phyloP scores from a whole-genome alignment of 1,140 invertebrate genomes.

The Drosophila subobscura region DNA sequence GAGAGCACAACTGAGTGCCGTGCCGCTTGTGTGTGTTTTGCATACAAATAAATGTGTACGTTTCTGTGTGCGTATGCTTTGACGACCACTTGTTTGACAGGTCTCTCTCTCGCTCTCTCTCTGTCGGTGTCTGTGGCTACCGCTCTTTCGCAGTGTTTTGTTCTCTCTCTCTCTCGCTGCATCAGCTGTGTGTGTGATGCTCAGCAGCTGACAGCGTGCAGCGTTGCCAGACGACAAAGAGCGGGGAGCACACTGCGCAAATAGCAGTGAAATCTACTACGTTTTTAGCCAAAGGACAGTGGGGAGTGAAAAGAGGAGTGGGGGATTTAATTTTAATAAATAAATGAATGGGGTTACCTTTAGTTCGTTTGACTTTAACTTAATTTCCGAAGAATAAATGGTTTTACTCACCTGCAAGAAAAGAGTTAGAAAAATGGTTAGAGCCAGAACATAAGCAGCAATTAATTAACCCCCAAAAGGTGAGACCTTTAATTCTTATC shows the following conservation, averaged over 20 bases:
- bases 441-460: conserved; percentile 7
- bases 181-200: conserved; percentile 64
- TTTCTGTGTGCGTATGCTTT: conserved; percentile 20
- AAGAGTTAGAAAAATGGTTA: conserved; percentile 28
- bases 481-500: conserved; percentile 33
- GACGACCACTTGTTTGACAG: conserved; percentile 76
- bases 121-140: neutral
- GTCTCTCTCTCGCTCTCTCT: conserved; percentile 11
- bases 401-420: conserved; percentile 62
- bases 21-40: conserved; percentile 55
- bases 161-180: conserved; percentile 10
- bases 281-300: neutral
- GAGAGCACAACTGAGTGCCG: conserved; percentile 21
- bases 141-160: conserved; percentile 9
- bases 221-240: conserved; percentile 53
- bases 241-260: conserved; percentile 3
- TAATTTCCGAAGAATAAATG: neutral
- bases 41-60: conserved; percentile 52
- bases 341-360: neutral
- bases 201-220: conserved; percentile 57
- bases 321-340: neutral
- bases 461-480: conserved; percentile 17
- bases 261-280: conserved; percentile 52
- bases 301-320: neutral
- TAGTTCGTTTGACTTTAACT: neutral